These are phyloP conservation scores for Pheosia tremula DNA, from an alignment of 2,888 invertebrate genomes.

Conservation along the genomic window DNA sequence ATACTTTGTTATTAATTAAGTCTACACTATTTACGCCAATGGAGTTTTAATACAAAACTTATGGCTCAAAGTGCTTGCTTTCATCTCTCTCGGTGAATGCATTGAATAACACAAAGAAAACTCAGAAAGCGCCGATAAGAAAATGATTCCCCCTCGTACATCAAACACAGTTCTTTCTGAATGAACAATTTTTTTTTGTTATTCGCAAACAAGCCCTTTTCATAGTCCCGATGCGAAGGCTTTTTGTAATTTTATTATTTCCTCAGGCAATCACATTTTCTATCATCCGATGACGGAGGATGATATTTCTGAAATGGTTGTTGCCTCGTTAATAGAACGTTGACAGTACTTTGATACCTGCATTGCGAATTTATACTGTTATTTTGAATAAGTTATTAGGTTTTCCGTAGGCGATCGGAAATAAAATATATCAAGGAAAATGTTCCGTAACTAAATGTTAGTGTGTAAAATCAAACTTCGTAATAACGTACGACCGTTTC, in stretches of 20 bases:
- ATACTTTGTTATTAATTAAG: neutral
- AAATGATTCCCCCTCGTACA: slow-evolving; percentile 16
- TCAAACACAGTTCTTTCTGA: slow-evolving; percentile 13
- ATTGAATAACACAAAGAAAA: slow-evolving; percentile 34
- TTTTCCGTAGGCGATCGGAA: no score
- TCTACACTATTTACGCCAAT: neutral
- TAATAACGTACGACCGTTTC: no score
- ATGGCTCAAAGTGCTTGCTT: slow-evolving; percentile 17
- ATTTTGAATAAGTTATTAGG: no score
- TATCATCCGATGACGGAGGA: slow-evolving; percentile 5
- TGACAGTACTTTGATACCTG: neutral
- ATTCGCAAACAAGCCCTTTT: slow-evolving; percentile 35
- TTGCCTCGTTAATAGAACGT: neutral
- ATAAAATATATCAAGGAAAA: no score
- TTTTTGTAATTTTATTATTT: slow-evolving; percentile 30
- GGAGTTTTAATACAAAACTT: neutral
- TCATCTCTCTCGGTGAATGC: slow-evolving; percentile 27
- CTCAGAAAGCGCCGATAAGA: slow-evolving; percentile 25
- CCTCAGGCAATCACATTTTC: slow-evolving; percentile 25
- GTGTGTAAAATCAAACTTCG: no score
- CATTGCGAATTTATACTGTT: neutral
- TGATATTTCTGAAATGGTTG: neutral
- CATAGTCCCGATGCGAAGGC: slow-evolving; percentile 16
- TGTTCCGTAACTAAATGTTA: no score
- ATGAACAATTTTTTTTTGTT: slow-evolving; percentile 18